These are phyloP conservation scores for Cataglyphis hispanica DNA, from an alignment of 1,140 invertebrate species.

Conservation along the genomic window DNA sequence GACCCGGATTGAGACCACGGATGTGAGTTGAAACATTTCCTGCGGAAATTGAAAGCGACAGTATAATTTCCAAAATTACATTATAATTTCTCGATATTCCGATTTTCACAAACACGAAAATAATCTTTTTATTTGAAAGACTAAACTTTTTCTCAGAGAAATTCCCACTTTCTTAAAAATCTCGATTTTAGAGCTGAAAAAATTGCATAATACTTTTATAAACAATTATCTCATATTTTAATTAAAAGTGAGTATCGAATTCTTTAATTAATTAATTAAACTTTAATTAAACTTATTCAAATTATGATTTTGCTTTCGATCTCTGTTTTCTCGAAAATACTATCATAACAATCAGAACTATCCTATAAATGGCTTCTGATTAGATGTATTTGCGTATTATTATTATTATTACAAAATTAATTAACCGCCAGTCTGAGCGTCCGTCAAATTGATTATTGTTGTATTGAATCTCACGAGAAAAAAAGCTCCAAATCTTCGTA, in stretches of 20 bases:
- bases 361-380: not conserved
- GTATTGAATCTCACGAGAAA: not conserved
- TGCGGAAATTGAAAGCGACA: not conserved
- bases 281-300: not conserved
- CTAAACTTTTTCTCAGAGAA: not conserved
- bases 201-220: not conserved
- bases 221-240: not conserved
- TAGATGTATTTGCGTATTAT: not conserved
- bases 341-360: not conserved
- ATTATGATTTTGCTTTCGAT: not conserved
- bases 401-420: slow-evolving; percentile 36
- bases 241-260: not conserved
- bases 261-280: not conserved
- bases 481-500: not conserved
- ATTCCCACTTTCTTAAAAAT: not conserved
- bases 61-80: not conserved
- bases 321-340: not conserved
- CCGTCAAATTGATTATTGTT: slow-evolving; percentile 23
- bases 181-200: not conserved
- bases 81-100: not conserved
- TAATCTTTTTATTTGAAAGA: not conserved
- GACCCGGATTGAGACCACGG: not conserved
- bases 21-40: slow-evolving; percentile 13
- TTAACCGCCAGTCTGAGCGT: not conserved
- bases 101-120: not conserved